Base-by-base conservation (phyloP, 2,888 invertebrate species). In the Trypoxylon attenuatum region DNA sequence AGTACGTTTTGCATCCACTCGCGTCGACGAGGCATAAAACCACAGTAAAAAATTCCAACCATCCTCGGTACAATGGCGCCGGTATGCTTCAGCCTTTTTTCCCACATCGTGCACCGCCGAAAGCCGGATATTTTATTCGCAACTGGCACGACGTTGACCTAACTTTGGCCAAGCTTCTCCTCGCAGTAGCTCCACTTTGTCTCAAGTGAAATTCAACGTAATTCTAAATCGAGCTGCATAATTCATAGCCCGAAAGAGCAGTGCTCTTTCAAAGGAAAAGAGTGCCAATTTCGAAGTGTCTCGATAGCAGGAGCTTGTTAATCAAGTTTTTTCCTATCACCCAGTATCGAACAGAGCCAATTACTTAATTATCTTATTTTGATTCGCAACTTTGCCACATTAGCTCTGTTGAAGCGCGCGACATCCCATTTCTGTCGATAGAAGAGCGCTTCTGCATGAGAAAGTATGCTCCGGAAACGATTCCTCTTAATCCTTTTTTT, bases 1-100 rank as follows among this genome's bases (percentile, higher is more conserved):
- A 62, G 66, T 50, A 45, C 57, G 57, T 57, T 57, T 55, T 56
- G 56, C 51, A 63, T 57, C 57, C 63, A 57, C 57, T 63, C 29
- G 53, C 57, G 41, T 57, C 57, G 62, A 63, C 62, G 56, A 53
- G 53, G 63, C 51, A 58, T 63, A 51, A 58, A 63, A 58, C 50
- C 51, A 29, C 50, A 38, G 54, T 63, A 63, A 63, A 67, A 54
- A 64, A 67, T 64, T 58, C 54, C 54, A 16, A 51, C 41, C 42
- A 15, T 64, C 50, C 46, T 58, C 42, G n/a, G 58, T 51, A 58
- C 63, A 67, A 64, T 63, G 51, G 42, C 54, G 54, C 27, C 63
- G 50, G 29, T 49, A 41, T 58, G 25, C 51, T 52, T 49, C 43
- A 45, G 21, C 56, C 8, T 59, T 25, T 49, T 54, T 43, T 18